These are phyloP conservation scores for Congeria kusceri DNA, from an alignment of 2,888 invertebrate genomes.

Conservation along the genomic window DNA sequence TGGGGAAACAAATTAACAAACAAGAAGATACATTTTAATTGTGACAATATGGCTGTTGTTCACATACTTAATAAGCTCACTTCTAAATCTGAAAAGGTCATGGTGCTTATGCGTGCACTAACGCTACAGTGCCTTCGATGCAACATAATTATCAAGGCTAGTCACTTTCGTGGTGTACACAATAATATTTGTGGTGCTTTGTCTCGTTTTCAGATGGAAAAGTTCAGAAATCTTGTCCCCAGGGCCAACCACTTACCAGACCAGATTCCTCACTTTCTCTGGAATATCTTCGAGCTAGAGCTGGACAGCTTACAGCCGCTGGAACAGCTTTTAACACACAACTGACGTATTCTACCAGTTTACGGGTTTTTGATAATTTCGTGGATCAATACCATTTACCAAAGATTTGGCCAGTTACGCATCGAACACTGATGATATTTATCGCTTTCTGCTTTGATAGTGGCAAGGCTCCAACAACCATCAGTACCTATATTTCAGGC, in stretches of 20 bases:
- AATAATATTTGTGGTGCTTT: constrained; percentile 23
- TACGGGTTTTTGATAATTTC: not conserved
- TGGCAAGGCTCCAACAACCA: not conserved
- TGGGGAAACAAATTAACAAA: constrained; percentile 2
- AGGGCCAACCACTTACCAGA: constrained; percentile 2
- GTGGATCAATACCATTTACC: not conserved
- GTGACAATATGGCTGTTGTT: constrained; percentile 30
- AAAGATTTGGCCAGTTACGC: constrained; percentile 1
- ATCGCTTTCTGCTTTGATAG: constrained; percentile 25
- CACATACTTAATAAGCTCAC: not conserved
- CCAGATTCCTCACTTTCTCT: constrained; percentile 6
- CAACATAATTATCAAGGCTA: constrained; percentile 18
- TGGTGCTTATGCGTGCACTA: constrained; percentile 6
- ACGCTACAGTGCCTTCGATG: constrained; percentile 5
- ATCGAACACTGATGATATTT: constrained; percentile 1
- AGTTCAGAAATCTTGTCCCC: constrained; percentile 25
- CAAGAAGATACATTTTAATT: constrained; percentile 18
- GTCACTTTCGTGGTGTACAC: constrained; percentile 11
- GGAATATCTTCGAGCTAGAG: not conserved
- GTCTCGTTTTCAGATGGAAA: constrained; percentile 10
- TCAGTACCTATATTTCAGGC: constrained; percentile 4
- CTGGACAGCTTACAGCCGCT: not conserved
- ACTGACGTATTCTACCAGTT: not conserved
- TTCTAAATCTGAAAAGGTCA: constrained; percentile 4
- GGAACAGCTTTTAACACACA: not conserved